Evolutionary conservation across 2,797 vertebrate genomes (phyloP), one percentile per base, ranked within the genome.

Genomic region (Pseudomugil tenellus): DNA sequence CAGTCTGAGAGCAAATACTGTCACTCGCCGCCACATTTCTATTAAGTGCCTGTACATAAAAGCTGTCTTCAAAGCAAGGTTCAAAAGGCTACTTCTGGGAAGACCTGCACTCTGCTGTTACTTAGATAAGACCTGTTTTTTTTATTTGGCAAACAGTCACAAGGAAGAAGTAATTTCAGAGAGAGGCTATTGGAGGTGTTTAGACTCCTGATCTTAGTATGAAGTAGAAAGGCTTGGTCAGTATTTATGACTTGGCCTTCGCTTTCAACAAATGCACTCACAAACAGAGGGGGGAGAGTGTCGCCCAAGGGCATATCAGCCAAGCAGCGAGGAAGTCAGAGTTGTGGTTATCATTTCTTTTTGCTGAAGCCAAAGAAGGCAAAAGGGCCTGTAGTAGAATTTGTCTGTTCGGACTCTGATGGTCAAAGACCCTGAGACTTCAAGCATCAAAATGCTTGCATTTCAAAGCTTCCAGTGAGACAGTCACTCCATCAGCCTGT

Each of bases 401-500:
- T 91, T 80, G 84, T 89, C 79, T 80, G 81, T 76, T 74, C 51
- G 75, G 68, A 70, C 75, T 86, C 70, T 76, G 77, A 79, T 80
- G 81, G 86, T 84, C 86, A 91, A 90, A 89, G 86, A 88, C 81
- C 80, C 67, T 8, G 70, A 85, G 83, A 86, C 85, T 89, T 79
- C 79, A 37, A 70, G 76, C 89, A 90, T 91, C 89, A 90, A 91
- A 84, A 85, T 60, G 71, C 58, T 73, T 89, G 79, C 86, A 83
- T 91, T 91, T 92, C 91, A 92, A 90, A 92, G 74, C 34, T 63
- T 74, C 61, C 74, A 76, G 79, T 81, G 83, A 84, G 71, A 78
- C 84, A 75, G 75, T 86, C 80, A 39, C 84, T 90, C 77, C 73
- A 71, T 86, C 88, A 77, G 78, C 74, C 77, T 68, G 79, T 87